Evolutionary conservation across 1,140 invertebrate species (phyloP).

Genomic region (Drosophila persimilis): DNA sequence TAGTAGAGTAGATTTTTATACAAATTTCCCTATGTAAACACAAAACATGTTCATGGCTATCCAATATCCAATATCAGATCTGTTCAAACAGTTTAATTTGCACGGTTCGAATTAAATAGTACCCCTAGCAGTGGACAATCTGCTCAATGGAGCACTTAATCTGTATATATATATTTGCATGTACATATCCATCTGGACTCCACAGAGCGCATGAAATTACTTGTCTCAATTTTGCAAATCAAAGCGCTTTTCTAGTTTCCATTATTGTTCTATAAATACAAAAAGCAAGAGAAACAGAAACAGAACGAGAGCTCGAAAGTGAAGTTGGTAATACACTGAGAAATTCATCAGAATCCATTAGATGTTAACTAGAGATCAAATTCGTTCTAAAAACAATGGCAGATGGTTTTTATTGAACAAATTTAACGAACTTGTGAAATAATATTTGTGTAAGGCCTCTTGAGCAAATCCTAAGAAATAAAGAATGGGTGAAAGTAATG

Average conservation of each 20-base stretch:
- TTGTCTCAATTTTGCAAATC: conserved; percentile 42
- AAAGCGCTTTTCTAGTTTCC: conserved; percentile 46
- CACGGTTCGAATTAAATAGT: conserved; percentile 28
- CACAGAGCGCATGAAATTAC: conserved; percentile 34
- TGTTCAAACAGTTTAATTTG: conserved; percentile 29
- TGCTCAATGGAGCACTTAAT: conserved; percentile 42
- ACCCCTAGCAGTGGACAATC: conserved; percentile 29
- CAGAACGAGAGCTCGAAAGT: neutral
- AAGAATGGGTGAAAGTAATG: too few species aligned
- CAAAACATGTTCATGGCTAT: conserved; percentile 1
- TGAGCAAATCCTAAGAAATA: too few species aligned
- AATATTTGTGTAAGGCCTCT: too few species aligned
- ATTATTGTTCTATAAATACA: conserved; percentile 41
- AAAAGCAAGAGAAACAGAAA: neutral
- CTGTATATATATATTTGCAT: conserved; percentile 23
- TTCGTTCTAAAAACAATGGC: too few species aligned
- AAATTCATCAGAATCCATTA: neutral
- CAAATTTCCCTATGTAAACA: neutral
- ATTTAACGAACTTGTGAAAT: too few species aligned
- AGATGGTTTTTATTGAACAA: too few species aligned
- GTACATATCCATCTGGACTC: conserved; percentile 24
- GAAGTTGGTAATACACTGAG: conserved; percentile 2
- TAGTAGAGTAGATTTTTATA: too few species aligned
- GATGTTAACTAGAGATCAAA: too few species aligned
- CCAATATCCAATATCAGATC: conserved; percentile 15